Evolutionary conservation across 2,888 invertebrate species (phyloP), one percentile per base, ranked within the genome.

Genomic region (Cephonodes hylas): DNA sequence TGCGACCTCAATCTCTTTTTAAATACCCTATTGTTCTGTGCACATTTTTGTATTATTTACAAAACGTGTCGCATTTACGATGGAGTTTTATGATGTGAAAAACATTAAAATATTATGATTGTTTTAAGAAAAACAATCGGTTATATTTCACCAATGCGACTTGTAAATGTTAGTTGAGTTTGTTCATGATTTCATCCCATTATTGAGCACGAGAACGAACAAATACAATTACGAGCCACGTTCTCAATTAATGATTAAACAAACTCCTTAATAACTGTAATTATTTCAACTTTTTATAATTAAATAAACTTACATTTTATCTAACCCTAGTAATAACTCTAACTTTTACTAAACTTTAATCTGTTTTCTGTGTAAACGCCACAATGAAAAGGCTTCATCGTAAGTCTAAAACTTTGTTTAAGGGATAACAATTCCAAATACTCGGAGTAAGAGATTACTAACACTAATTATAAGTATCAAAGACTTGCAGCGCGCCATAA

Each of bases 401-500:
- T 53, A 23, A 13, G 4, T 8, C 27, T 10, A 18, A 53, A 53
- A 53, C 31, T 53, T 48, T 31, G 10, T 53, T 53, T 31, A 10
- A 15, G 27, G 45, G 22, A 22, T 15, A 3, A 13, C 13, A 13
- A 23, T 23, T 8, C 4, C 10, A 38, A 38, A 38, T n/a, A 38
- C 38, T 8, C 38, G 38, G 38, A 38, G n/a, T 38, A 4, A 10
- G n/a, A 38, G 38, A 38, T 38, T n/a, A n/a, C 13, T 38, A 34
- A 38, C 38, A 38, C 38, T n/a, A 3, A 38, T 20, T 15, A 60
- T 76, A 78, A 78, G 75, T 78, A 71, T 77, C 70, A 73, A 73
- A 71, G 74, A 68, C 73, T 73, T 72, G 70, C 64, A 70, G n/a
- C n/a, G n/a, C n/a, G n/a, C n/a, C n/a, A n/a, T n/a, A n/a, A n/a